phyloP scores from a whole-genome alignment of 1,140 invertebrate species.

The Drosophila setifemur region DNA sequence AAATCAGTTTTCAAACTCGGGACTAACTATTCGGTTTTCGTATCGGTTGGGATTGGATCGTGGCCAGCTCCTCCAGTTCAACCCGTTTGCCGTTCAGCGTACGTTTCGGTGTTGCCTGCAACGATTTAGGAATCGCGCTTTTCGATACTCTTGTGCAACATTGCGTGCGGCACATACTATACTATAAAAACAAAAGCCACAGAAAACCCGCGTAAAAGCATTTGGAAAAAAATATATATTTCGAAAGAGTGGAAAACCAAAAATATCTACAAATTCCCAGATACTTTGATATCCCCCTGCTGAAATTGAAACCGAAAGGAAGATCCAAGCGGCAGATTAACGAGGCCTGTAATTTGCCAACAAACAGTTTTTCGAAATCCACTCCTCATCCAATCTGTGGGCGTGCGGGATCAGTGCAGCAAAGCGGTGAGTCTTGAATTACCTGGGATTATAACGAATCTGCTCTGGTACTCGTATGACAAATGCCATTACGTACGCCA shows the following conservation, averaged over 20 bases:
- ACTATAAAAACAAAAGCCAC: no score
- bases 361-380: slow-evolving; percentile 36
- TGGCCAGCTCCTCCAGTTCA: neutral
- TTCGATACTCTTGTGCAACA: slow-evolving; percentile 38
- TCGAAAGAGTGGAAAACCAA: slow-evolving; percentile 32
- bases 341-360: slow-evolving; percentile 29
- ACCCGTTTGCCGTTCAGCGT: slow-evolving; percentile 31
- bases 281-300: slow-evolving; percentile 1
- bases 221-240: slow-evolving; percentile 27
- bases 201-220: slow-evolving; percentile 20
- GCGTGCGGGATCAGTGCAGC: slow-evolving; percentile 40
- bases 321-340: slow-evolving; percentile 29
- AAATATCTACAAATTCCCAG: neutral
- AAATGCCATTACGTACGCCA: slow-evolving; percentile 39
- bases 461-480: slow-evolving; percentile 40
- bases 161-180: slow-evolving; percentile 37
- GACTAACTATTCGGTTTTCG: slow-evolving; percentile 34
- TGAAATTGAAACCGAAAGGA: slow-evolving; percentile 5
- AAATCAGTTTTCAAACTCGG: slow-evolving; percentile 26
- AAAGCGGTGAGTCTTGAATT: slow-evolving; percentile 47
- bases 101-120: slow-evolving; percentile 19
- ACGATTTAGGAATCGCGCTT: slow-evolving; percentile 28
- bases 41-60: slow-evolving; percentile 22
- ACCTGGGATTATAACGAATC: slow-evolving; percentile 39
- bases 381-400: slow-evolving; percentile 35